Evolutionary conservation across 2,113 vertebrate species (phyloP).

Genomic region (Hydropotes inermis): DNA sequence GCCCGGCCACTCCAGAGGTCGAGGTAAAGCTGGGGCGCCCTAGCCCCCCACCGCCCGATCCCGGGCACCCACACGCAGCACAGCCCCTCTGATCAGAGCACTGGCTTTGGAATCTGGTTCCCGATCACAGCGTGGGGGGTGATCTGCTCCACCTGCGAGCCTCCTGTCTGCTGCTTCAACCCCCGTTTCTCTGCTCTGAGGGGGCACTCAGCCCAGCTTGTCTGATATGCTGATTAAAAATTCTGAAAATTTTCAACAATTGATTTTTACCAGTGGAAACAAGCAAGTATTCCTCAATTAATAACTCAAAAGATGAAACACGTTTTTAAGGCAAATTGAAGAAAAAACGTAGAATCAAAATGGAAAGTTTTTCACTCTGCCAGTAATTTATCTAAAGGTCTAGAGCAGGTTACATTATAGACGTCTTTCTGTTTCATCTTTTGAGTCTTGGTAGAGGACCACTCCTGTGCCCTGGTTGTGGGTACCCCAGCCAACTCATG

Average conservation of each 20-base stretch:
- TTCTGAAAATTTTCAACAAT: neutral
- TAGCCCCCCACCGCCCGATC: neutral
- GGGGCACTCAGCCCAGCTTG: neutral
- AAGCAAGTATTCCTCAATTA: slow-evolving; percentile 70
- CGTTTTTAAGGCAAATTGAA: slow-evolving; percentile 25
- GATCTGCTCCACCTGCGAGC: neutral
- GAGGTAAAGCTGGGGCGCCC: slow-evolving; percentile 71
- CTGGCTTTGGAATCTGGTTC: neutral
- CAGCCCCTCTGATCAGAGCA: neutral
- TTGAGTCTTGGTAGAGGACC: slow-evolving; percentile 66
- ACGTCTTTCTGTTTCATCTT: slow-evolving; percentile 61
- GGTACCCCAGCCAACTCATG: fast-evolving
- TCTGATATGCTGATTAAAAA: neutral
- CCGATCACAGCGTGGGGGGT: neutral
- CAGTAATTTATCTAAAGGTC: fast-evolving
- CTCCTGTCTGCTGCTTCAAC: neutral
- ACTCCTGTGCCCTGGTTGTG: neutral
- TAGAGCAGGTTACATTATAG: neutral
- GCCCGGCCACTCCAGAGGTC: slow-evolving; percentile 89
- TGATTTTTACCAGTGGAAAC: slow-evolving; percentile 76
- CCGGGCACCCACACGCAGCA: neutral
- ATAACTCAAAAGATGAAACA: slow-evolving; percentile 79
- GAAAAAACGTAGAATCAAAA: neutral
- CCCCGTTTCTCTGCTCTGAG: neutral
- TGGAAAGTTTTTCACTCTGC: neutral